Evolutionary conservation across 2,888 invertebrate species (phyloP), one percentile per base, ranked within the genome.

Genomic region (Xiphydria camelus): DNA sequence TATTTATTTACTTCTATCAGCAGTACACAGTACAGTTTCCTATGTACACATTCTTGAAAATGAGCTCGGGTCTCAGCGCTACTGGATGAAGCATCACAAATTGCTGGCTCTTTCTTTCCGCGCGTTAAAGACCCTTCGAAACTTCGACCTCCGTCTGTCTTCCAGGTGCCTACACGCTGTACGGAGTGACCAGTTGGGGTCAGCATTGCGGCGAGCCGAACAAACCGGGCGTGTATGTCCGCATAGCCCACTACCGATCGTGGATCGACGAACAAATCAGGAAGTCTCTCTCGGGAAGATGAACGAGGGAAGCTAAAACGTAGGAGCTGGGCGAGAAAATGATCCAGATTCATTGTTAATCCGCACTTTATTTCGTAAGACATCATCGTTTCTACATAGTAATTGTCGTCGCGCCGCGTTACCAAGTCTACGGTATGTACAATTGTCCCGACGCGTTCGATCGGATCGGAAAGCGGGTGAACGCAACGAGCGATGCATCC

Each of bases 131-230:
- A 31, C n/a, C 6, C n/a, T n/a, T n/a, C n/a, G n/a, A n/a, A n/a
- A n/a, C n/a, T 21, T 3, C n/a, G 37, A 37, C 7, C 21, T 35
- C 10, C 5, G 18, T 10, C 12, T 21, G 41, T 40, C 4, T 71
- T 70, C n/a, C 59, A 86, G 87, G 83, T 53, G 77, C 78, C 5
- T 85, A 83, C 61, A 84, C 84, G 1, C 68, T 88, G 10, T 85
- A 83, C 56, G 89, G 89, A 19, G 78, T 89, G 6, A 88, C 87
- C 17, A 88, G 88, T 21, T 89, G 89, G 89, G 89, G 89, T 9
- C 85, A 87, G 53, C 85, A 86, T 45, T 89, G 89, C 59, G 89
- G 88, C 4, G 79, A 82, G 57, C 81, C 83, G 5, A 87, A 88
- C 64, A 85, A 86, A 62, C 89, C 89, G 0, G 89, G 89, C 2